A percentile compares a stretch with the other conserved stretches of the same genome.
These are phyloP conservation scores for Cerceris ruficornis DNA, from an alignment of 2,888 invertebrate species.

Conservation along the genomic window DNA sequence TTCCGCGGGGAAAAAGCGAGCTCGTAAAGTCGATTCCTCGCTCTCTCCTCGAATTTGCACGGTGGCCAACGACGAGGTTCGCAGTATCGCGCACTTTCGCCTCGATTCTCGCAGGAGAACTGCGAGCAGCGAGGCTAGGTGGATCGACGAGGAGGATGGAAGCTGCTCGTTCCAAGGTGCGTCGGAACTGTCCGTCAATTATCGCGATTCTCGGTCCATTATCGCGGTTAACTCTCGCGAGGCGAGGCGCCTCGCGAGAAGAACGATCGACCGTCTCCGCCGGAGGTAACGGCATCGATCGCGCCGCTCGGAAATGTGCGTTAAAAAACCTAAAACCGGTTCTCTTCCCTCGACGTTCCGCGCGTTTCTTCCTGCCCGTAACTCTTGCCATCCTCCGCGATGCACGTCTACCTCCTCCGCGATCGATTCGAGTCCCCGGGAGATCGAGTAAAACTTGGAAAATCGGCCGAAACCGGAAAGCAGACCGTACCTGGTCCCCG, in stretches of 20 bases:
- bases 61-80: too few relatives aligned
- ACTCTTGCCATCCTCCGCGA: neutral
- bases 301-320: neutral
- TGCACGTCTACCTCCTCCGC: neutral
- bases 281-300: neutral
- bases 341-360: neutral
- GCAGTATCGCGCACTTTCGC: too few relatives aligned
- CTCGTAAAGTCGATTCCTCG: too few relatives aligned
- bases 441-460: neutral
- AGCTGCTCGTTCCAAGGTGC: constrained; percentile 15
- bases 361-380: neutral
- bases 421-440: too few relatives aligned
- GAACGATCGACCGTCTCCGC: too few relatives aligned
- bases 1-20: neutral
- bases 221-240: constrained; percentile 51
- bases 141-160: constrained; percentile 28
- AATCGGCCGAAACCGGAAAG: neutral
- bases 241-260: neutral
- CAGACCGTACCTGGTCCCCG: too few relatives aligned
- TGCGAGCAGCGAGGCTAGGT: neutral
- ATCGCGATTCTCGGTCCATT: constrained; percentile 57
- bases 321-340: neutral
- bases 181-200: constrained; percentile 45
- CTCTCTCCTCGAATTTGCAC: too few relatives aligned
- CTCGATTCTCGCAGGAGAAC: neutral